phyloP scores from a whole-genome alignment of 2,113 vertebrate species.

The Alosa alosa region DNA sequence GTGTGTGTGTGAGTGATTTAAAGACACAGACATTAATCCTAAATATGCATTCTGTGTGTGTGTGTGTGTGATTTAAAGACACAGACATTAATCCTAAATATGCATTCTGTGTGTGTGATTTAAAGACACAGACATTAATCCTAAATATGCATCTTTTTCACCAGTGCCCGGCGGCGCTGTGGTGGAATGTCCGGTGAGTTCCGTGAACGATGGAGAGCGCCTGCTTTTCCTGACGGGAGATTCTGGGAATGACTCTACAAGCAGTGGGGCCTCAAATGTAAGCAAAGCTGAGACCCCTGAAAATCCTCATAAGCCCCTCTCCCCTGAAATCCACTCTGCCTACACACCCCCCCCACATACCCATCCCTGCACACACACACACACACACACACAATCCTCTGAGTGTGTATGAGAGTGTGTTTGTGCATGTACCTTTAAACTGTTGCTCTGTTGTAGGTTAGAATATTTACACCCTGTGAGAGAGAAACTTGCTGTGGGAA shows the following conservation, averaged over 20 bases:
- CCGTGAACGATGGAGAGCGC: neutral
- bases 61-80: too few species aligned
- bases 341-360: neutral
- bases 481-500: too few species aligned
- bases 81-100: too few species aligned
- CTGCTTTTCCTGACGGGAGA: too few species aligned
- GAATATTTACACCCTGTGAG: neutral
- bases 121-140: neutral
- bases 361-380: neutral
- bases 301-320: neutral
- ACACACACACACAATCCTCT: neutral
- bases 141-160: neutral
- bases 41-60: too few species aligned
- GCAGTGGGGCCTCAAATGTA: neutral
- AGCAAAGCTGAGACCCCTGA: neutral
- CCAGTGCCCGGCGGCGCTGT: neutral
- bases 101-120: too few species aligned
- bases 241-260: neutral
- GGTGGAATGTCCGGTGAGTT: neutral
- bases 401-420: slow-evolving; percentile 3
- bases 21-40: too few species aligned
- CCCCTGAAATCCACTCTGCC: neutral
- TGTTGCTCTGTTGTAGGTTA: neutral
- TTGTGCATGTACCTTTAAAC: neutral
- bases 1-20: too few species aligned